Evolutionary conservation across 2,113 vertebrate genomes (phyloP).

Genomic region (Protobothrops mucrosquamatus): DNA sequence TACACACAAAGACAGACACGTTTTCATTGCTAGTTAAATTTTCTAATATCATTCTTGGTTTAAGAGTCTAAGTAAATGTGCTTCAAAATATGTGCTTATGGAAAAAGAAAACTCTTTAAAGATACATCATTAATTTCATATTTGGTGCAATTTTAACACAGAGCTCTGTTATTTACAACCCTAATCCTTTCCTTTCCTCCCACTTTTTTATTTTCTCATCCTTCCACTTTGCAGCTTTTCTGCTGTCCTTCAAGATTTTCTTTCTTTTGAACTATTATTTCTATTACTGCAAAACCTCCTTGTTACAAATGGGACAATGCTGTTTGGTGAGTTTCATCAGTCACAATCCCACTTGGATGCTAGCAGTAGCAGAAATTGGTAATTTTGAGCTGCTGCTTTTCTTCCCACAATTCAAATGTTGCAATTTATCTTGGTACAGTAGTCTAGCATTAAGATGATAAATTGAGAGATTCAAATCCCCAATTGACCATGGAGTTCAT

Average conservation of each 20-base stretch:
- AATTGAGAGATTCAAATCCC: neutral
- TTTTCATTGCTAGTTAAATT: neutral
- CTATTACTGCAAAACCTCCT: neutral
- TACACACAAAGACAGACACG: too few species aligned
- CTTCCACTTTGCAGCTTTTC: neutral
- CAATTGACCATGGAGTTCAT: neutral
- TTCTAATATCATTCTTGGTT: neutral
- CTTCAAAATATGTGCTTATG: neutral
- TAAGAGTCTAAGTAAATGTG: neutral
- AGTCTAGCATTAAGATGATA: neutral
- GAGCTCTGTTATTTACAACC: neutral
- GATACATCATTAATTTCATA: neutral
- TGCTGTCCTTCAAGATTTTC: neutral
- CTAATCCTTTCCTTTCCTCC: neutral
- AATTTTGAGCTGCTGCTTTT: neutral
- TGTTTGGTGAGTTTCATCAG: neutral
- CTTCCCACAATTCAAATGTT: neutral
- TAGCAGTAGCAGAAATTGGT: neutral
- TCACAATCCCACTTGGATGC: neutral
- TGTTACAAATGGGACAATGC: neutral
- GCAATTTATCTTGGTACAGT: neutral
- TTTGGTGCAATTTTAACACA: neutral
- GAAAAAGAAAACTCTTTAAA: neutral
- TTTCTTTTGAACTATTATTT: neutral
- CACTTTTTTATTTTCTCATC: neutral